Base-by-base conservation (phyloP, 2,797 vertebrate species). In the Amblyopsis hoosieri region DNA sequence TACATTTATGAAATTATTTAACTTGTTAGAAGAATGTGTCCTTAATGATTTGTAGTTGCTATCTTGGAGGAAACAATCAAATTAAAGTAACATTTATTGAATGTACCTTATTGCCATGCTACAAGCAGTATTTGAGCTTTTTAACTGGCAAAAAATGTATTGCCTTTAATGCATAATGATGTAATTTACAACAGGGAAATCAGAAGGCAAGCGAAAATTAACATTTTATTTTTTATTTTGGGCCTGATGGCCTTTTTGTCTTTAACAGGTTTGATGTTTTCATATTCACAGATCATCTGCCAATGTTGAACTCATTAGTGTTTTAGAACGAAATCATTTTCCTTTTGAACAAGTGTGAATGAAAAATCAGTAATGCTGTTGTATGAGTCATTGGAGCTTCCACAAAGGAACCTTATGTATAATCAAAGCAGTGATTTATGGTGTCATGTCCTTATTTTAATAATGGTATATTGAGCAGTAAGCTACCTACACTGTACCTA, bases 401-500 rank as follows among this genome's bases (percentile, higher is more conserved):
- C 45, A 29, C 29, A 45, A 12, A 50, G 42, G 45, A 23, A n/a
- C 57, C 17, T n/a, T 47, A 45, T 57, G 15, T 55, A 23, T 60
- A 69, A 74, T 65, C 62, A 62, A 17, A 31, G 57, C 54, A 3
- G 57, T 83, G 82, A 86, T 85, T 81, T 80, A 83, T 81, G 65
- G 70, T 49, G 64, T 66, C 80, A 73, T 62, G 56, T 62, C 56
- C 72, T 13, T 33, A 74, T 87, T 82, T 87, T 67, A 79, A 86
- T 85, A 83, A 83, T 79, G 70, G 69, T 70, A 55, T 64, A 55
- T 59, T 71, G 69, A 74, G 79, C 64, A 61, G 37, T 45, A 47
- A 42, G 57, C 69, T 64, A 62, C 71, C 56, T 7, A 62, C 17
- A 17, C 17, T 17, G 17, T 17, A 17, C 60, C 65, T 71, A 29